These are phyloP conservation scores for Coecobrya sp. DNA, from an alignment of 2,888 invertebrate species.

Conservation along the genomic window DNA sequence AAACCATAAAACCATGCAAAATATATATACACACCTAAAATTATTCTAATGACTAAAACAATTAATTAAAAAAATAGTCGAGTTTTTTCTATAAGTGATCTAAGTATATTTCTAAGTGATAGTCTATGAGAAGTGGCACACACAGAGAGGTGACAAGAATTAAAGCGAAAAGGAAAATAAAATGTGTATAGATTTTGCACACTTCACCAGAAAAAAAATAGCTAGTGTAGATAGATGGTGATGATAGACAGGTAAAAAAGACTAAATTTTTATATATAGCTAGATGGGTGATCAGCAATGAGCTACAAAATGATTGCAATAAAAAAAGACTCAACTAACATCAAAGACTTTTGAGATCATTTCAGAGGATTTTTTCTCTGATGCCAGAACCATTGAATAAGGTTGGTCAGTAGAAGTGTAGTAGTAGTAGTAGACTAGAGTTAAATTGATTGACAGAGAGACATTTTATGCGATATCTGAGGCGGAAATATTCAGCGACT, in stretches of 20 bases:
- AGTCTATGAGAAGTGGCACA: neutral
- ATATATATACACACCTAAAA: no score
- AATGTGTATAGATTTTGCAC: neutral
- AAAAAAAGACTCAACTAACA: slow-evolving; percentile 50
- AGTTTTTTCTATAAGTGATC: no score
- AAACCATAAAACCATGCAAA: no score
- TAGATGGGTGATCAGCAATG: neutral
- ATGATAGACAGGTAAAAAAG: neutral
- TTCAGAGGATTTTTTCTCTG: neutral
- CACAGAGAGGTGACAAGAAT: neutral
- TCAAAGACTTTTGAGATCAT: slow-evolving; percentile 45
- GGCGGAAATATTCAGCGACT: slow-evolving; percentile 77
- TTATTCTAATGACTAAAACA: no score
- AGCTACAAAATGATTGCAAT: slow-evolving; percentile 3
- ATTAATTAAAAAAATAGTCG: no score
- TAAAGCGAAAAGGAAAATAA: neutral
- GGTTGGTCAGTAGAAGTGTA: slow-evolving; percentile 50
- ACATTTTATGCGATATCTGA: slow-evolving; percentile 74
- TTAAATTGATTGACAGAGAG: neutral
- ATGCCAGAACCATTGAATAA: slow-evolving; percentile 62
- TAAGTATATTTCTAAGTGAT: no score
- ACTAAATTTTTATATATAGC: no score
- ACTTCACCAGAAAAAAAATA: neutral
- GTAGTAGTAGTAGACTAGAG: slow-evolving; percentile 44
- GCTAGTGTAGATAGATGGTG: neutral